These are phyloP conservation scores for Eulemur mongoz DNA, from an alignment of 2,797 vertebrate genomes.

Conservation along the genomic window DNA sequence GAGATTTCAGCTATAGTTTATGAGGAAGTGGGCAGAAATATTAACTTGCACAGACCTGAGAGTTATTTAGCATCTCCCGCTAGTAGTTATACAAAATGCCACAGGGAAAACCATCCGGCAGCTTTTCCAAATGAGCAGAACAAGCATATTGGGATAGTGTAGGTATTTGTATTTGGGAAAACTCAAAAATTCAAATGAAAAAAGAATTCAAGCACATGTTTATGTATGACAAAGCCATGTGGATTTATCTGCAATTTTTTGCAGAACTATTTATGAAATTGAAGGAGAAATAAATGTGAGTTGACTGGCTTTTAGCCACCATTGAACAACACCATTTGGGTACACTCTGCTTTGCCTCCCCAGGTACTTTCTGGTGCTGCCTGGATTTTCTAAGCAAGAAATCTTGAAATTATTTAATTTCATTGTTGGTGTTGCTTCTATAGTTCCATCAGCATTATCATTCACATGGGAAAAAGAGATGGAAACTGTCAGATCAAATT, in stretches of 20 bases:
- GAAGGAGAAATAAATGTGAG: slow-evolving; percentile 24
- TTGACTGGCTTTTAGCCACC: background rate
- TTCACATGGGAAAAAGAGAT: slow-evolving; percentile 42
- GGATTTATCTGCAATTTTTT: background rate
- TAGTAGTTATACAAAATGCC: slow-evolving; percentile 39
- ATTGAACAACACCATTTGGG: background rate
- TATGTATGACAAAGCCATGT: background rate
- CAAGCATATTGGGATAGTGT: background rate
- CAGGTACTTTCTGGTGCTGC: background rate
- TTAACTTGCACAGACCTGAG: slow-evolving; percentile 42
- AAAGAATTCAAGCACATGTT: background rate
- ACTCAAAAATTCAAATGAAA: slow-evolving; percentile 39
- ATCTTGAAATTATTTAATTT: slow-evolving; percentile 64
- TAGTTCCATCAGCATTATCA: slow-evolving; percentile 46
- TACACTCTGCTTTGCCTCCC: background rate
- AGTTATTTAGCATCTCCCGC: slow-evolving; percentile 54
- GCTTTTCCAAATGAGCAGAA: slow-evolving; percentile 55
- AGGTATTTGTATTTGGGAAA: background rate
- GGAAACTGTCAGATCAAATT: slow-evolving; percentile 56
- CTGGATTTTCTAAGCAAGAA: slow-evolving; percentile 45
- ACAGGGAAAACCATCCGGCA: background rate
- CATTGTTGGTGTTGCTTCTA: background rate
- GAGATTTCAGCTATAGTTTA: slow-evolving; percentile 59
- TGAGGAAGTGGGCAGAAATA: slow-evolving; percentile 52
- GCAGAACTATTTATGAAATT: background rate